phyloP scores from a whole-genome alignment of 2,113 vertebrate species.

The Heterotis niloticus region DNA sequence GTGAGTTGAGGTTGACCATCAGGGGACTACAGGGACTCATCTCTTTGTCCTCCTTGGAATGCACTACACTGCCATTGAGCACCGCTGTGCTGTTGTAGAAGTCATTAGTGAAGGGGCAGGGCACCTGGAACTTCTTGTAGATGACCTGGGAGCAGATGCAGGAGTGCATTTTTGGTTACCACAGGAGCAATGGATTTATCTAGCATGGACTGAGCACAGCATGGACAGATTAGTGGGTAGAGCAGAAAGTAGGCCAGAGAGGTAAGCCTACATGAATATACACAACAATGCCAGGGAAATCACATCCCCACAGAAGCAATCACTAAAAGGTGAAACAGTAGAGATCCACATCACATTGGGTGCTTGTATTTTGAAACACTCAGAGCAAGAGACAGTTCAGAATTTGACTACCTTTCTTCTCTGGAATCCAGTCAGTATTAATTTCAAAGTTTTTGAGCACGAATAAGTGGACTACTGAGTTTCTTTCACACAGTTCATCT shows the following conservation, averaged over 20 bases:
- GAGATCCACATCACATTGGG: not conserved
- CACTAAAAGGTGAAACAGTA: not conserved
- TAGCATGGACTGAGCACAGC: slow-evolving; percentile 14
- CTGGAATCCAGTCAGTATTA: not conserved
- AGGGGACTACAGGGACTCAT: slow-evolving; percentile 65
- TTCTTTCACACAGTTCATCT: not conserved
- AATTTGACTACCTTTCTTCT: not conserved
- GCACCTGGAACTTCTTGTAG: slow-evolving; percentile 92
- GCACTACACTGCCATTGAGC: slow-evolving; percentile 54
- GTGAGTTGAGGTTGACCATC: slow-evolving; percentile 86
- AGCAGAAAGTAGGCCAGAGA: slow-evolving; percentile 59
- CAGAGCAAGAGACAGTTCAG: not conserved
- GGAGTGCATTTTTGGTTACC: not conserved
- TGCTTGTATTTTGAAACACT: not conserved
- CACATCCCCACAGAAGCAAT: slow-evolving; percentile 35
- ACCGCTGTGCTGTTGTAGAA: slow-evolving; percentile 57
- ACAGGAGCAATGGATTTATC: not conserved
- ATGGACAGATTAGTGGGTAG: slow-evolving; percentile 48
- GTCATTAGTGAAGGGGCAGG: slow-evolving; percentile 75
- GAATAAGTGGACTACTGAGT: not conserved
- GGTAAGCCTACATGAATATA: slow-evolving; percentile 41
- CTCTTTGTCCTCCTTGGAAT: slow-evolving; percentile 44
- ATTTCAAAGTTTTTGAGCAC: not conserved
- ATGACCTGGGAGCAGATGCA: slow-evolving; percentile 74
- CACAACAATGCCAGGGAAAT: slow-evolving; percentile 42